These are phyloP conservation scores for Kryptopterus vitreolus DNA, from an alignment of 2,797 vertebrate species.

Conservation along the genomic window DNA sequence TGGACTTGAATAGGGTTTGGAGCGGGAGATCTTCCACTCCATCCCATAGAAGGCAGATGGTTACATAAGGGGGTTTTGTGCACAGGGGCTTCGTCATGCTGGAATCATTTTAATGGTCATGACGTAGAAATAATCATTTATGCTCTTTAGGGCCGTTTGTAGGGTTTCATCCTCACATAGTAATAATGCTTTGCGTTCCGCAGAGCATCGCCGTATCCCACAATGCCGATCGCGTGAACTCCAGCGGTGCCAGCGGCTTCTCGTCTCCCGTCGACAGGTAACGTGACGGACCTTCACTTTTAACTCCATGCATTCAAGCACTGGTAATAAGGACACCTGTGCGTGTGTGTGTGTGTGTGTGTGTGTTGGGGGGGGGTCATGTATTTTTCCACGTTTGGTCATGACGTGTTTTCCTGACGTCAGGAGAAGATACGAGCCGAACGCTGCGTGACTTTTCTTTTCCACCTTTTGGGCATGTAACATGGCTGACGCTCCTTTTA, in stretches of 20 bases:
- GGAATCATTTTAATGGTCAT: too few species aligned
- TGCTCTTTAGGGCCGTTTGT: not conserved
- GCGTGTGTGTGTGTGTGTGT: not conserved
- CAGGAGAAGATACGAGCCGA: not conserved
- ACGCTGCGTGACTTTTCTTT: not conserved
- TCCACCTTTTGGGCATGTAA: not conserved
- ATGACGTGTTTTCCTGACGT: conserved; percentile 5
- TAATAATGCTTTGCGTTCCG: too few species aligned
- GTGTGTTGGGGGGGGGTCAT: not conserved
- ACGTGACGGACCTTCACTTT: conserved; percentile 15
- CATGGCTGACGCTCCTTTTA: conserved; percentile 1
- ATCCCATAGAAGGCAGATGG: too few species aligned
- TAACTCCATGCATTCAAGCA: not conserved
- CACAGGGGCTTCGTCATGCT: too few species aligned
- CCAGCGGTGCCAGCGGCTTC: conserved; percentile 71
- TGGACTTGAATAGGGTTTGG: too few species aligned
- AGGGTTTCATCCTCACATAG: not conserved
- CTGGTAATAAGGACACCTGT: not conserved
- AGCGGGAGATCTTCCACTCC: too few species aligned
- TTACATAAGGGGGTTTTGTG: too few species aligned
- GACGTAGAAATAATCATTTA: too few species aligned
- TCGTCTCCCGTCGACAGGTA: conserved; percentile 87
- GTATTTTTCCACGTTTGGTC: not conserved
- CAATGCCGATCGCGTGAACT: conserved; percentile 55
- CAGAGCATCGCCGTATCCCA: conserved; percentile 83